Base-by-base conservation (phyloP, 2,113 vertebrate species). In the Clarias macrocephalus region DNA sequence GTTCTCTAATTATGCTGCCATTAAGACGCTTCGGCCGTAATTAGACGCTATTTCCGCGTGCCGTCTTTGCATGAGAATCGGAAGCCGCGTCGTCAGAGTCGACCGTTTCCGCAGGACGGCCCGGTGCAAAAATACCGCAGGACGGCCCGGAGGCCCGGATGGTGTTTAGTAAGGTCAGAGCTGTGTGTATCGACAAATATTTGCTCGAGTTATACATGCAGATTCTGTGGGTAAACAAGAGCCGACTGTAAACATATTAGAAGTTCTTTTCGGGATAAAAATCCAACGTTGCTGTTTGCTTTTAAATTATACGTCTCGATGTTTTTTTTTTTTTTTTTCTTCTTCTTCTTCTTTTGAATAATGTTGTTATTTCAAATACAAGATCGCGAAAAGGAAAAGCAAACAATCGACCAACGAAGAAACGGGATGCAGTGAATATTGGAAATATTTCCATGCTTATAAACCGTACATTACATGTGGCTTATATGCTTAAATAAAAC, bases 21-120 rank as follows among this genome's bases (percentile, higher is more conserved):
- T 88, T 90, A 90, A 91, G 92, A 91, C 88, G 84, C 88, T 73
- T 88, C 84, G 90, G 89, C 89, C 93, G 88, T 93, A 93, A 94
- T 94, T 94, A 94, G 88, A 57, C 80, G 86, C 88, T 73, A 88
- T 84, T 91, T 88, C 89, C 82, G 57, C 83, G 72, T 80, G 52
- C 88, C 89, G 92, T 83, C 84, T 94, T 93, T 91, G 90, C 91
- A 94, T 91, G 75, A 91, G 88, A 93, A 93, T 93, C 37, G 68
- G 9, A 63, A 52, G 62, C 68, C n/a, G 72, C 15, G 87, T 83
- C 91, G 85, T 77, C 90, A 85, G 88, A 89, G 77, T 77, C 33
- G 70, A 85, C 87, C 84, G 88, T 92, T 91, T 85, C 83, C 84
- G 80, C 86, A 66, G 86, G 82, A 66, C 25, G 9, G 18, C n/a